A percentile compares a stretch with the other conserved stretches of the same genome.
These are phyloP conservation scores for Rhizoglyphus robini DNA, from an alignment of 1,140 invertebrate genomes.

Conservation along the genomic window DNA sequence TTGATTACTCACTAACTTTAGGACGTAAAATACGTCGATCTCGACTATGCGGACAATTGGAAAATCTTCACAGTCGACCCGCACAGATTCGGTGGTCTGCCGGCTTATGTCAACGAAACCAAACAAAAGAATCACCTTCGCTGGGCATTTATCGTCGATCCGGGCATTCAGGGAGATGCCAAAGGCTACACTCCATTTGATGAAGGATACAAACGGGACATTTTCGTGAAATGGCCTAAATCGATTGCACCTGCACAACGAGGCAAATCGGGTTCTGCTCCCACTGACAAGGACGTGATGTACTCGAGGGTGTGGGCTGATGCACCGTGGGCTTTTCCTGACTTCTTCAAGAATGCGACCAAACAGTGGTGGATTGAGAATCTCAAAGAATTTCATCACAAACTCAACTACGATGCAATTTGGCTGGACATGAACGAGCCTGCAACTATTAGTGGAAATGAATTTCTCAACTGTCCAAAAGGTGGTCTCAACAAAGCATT, in stretches of 20 bases:
- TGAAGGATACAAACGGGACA: too few species aligned
- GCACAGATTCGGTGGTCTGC: constrained; percentile 31
- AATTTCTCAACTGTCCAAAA: neutral
- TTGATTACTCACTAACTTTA: too few species aligned
- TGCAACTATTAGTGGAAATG: too few species aligned
- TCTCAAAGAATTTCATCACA: constrained; percentile 24
- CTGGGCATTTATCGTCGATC: constrained; percentile 1
- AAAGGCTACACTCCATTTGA: too few species aligned
- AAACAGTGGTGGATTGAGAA: neutral
- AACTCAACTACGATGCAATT: neutral
- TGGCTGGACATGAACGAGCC: neutral
- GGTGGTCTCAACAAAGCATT: neutral
- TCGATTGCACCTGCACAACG: neutral
- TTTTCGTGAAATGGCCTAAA: too few species aligned
- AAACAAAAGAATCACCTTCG: constrained; percentile 22
- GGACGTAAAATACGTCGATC: too few species aligned
- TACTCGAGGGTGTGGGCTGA: too few species aligned
- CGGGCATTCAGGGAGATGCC: constrained; percentile 4
- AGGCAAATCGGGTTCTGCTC: neutral
- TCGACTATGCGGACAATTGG: constrained; percentile 30
- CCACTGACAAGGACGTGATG: too few species aligned
- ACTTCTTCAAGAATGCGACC: too few species aligned
- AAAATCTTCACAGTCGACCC: constrained; percentile 36
- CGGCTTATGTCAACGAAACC: constrained; percentile 33
- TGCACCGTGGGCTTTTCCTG: too few species aligned